Percentiles rank a stretch among this genome's conserved stretches.
phyloP scores from a whole-genome alignment of 1,140 invertebrate species.

The Maniola jurtina region DNA sequence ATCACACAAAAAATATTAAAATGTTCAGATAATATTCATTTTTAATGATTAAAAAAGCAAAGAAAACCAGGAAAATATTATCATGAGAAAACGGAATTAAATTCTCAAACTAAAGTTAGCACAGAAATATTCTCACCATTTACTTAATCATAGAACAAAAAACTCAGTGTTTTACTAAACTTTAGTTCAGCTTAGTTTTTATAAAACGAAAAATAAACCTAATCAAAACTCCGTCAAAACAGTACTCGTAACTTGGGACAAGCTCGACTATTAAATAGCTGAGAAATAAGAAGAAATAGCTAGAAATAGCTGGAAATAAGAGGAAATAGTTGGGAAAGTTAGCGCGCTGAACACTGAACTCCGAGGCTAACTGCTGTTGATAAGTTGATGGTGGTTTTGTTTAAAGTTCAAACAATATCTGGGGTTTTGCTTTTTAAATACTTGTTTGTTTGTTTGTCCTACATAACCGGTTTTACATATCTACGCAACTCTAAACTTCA shows the following conservation, averaged over 20 bases:
- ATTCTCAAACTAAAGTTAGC: too few species aligned
- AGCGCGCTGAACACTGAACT: conserved; percentile 12
- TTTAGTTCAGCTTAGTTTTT: background rate
- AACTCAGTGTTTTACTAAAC: background rate
- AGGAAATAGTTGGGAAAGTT: conserved; percentile 5
- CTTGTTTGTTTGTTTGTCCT: background rate
- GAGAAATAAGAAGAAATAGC: conserved; percentile 3
- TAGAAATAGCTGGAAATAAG: background rate
- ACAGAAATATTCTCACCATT: too few species aligned
- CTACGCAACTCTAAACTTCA: background rate
- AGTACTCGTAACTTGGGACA: conserved; percentile 8
- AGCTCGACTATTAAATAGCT: conserved; percentile 13
- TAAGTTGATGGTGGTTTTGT: conserved; percentile 6
- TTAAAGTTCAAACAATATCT: background rate
- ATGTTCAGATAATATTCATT: too few species aligned
- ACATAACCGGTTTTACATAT: background rate
- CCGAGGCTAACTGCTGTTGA: conserved; percentile 2
- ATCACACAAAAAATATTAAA: too few species aligned
- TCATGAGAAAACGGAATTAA: too few species aligned
- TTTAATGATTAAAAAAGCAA: too few species aligned
- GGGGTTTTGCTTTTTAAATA: background rate
- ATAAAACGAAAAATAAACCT: background rate
- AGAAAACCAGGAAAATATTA: too few species aligned
- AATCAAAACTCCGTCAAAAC: conserved; percentile 11
- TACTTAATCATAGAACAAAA: background rate